Conservation (phyloP, 2,797 vertebrate genomes). For the Hybognathus amarus region DNA sequence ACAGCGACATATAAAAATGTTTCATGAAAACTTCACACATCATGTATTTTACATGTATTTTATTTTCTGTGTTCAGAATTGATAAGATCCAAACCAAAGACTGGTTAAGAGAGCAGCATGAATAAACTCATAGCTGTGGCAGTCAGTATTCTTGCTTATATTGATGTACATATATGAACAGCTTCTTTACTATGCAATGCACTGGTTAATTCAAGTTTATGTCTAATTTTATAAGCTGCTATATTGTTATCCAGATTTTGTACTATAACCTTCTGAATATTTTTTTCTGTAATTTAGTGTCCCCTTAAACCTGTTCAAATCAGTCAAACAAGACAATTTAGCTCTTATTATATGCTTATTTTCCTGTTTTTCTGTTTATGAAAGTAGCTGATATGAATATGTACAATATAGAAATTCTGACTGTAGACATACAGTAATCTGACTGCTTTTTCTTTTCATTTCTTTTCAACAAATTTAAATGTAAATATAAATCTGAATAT, state of each 20-base stretch:
- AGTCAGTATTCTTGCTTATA: conserved; percentile 62
- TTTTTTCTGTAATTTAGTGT: background rate
- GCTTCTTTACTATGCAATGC: conserved; percentile 56
- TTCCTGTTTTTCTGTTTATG: conserved; percentile 37
- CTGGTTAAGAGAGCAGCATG: conserved; percentile 44
- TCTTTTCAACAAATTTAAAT: conserved; percentile 54
- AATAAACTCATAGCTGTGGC: conserved; percentile 43
- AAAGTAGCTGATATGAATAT: conserved; percentile 49
- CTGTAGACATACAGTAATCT: conserved; percentile 41
- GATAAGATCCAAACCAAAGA: conserved; percentile 49
- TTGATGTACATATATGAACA: conserved; percentile 75
- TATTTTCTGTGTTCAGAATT: background rate
- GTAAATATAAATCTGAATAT: conserved; percentile 23
- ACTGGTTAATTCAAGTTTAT: conserved; percentile 63
- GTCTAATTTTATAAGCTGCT: conserved; percentile 52
- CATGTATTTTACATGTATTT: conserved; percentile 26
- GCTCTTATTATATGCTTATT: conserved; percentile 35
- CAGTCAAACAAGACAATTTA: background rate
- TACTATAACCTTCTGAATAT: conserved; percentile 55
- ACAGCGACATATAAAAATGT: background rate
- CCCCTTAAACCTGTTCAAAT: background rate
- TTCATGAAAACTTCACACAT: background rate
- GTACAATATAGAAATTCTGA: conserved; percentile 56
- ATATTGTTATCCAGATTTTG: conserved; percentile 52
- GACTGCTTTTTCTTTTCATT: conserved; percentile 42